Conservation (phyloP, 2,888 invertebrate species). For the Eugnorisma glareosa region DNA sequence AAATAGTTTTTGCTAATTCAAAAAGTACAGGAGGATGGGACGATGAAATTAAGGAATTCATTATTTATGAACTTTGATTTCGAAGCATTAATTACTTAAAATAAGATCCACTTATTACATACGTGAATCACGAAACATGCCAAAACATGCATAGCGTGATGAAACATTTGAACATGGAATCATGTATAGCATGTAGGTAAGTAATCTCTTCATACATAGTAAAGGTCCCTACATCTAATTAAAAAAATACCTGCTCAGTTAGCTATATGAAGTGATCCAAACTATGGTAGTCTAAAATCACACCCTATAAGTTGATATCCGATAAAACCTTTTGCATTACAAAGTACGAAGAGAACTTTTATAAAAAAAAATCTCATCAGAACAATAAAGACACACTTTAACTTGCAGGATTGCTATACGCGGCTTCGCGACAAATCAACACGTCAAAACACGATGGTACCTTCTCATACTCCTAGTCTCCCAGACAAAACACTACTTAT, state of each 20-base stretch:
- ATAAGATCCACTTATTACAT: not conserved
- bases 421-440: not conserved
- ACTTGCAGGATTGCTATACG: not conserved
- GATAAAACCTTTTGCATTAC: not conserved
- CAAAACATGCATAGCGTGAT: conserved; percentile 12
- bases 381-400: not conserved
- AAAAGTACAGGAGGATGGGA: not conserved
- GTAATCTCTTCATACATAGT: not conserved
- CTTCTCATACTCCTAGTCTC: not conserved
- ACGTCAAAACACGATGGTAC: not conserved
- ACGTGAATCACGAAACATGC: conserved; percentile 32
- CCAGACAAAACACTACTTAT: not conserved
- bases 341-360: not conserved
- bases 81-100: conserved; percentile 2
- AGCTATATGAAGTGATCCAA: not conserved
- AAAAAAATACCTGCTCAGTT: not conserved
- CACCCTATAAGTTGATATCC: not conserved
- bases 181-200: not conserved
- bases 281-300: not conserved
- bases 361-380: too few relatives aligned
- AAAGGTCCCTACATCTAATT: not conserved
- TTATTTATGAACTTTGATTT: not conserved
- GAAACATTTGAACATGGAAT: not conserved
- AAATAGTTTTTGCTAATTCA: not conserved
- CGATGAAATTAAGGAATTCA: not conserved